These are phyloP conservation scores for Misgurnus anguillicaudatus DNA, from an alignment of 2,113 vertebrate species.

Conservation along the genomic window DNA sequence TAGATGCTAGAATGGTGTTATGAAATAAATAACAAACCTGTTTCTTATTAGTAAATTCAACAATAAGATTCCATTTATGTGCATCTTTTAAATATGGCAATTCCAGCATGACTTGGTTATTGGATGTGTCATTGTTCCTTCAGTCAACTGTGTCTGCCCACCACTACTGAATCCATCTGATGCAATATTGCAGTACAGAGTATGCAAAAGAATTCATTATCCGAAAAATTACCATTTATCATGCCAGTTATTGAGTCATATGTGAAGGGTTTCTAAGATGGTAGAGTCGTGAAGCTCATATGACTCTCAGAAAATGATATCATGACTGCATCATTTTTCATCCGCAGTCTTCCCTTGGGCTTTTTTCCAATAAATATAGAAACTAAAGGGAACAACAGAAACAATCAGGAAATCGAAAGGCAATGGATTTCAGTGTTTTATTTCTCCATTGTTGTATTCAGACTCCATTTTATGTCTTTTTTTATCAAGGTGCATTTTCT, in stretches of 20 bases:
- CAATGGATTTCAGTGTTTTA: background rate
- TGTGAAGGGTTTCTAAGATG: slow-evolving; percentile 16
- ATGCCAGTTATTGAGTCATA: slow-evolving; percentile 8
- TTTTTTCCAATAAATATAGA: slow-evolving; percentile 25
- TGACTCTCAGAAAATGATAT: slow-evolving; percentile 16
- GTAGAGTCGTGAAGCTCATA: slow-evolving; percentile 20
- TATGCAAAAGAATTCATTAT: background rate
- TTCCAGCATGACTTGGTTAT: too few relatives aligned
- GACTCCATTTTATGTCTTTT: slow-evolving; percentile 3
- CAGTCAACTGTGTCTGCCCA: slow-evolving; percentile 20
- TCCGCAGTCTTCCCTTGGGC: background rate
- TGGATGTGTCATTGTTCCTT: background rate
- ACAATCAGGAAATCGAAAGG: background rate
- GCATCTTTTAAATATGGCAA: too few relatives aligned
- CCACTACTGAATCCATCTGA: background rate
- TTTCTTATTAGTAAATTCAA: too few relatives aligned
- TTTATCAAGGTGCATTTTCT: background rate
- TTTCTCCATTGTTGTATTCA: background rate
- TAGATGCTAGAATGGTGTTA: too few relatives aligned
- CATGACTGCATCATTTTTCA: slow-evolving; percentile 21
- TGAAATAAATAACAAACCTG: too few relatives aligned
- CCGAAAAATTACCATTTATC: background rate
- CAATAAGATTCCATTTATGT: too few relatives aligned
- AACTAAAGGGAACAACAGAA: slow-evolving; percentile 6
- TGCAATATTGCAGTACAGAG: background rate